Evolutionary conservation across 1,140 invertebrate genomes (phyloP).

Genomic region (Melanaphis sacchari): DNA sequence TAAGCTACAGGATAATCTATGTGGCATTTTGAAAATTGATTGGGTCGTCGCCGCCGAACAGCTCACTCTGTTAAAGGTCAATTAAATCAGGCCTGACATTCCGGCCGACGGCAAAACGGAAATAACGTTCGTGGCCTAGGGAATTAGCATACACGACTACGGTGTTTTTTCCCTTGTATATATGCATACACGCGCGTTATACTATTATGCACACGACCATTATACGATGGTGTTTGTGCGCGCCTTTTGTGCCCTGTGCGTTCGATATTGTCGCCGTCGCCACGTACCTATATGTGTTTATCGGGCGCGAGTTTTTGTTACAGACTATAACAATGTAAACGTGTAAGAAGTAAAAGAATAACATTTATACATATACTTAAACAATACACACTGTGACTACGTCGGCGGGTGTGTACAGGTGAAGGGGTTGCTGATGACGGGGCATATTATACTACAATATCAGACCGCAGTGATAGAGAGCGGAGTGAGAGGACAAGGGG

Average conservation of each 20-base stretch:
- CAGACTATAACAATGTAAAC: background rate
- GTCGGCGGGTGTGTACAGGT: background rate
- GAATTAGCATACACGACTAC: slow-evolving; percentile 47
- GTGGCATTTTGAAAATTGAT: slow-evolving; percentile 50
- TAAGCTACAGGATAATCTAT: background rate
- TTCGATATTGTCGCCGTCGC: background rate
- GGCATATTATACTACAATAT: background rate
- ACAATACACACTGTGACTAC: background rate
- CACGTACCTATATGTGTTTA: background rate
- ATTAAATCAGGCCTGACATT: slow-evolving; percentile 39
- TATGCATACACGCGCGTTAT: background rate
- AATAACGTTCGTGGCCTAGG: slow-evolving; percentile 30
- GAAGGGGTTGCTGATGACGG: slow-evolving; percentile 31
- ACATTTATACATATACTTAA: slow-evolving; percentile 8
- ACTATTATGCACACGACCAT: slow-evolving; percentile 12
- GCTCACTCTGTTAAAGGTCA: slow-evolving; percentile 4
- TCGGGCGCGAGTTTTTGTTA: background rate
- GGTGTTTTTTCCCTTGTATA: background rate
- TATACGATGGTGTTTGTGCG: background rate
- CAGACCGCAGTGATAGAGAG: background rate
- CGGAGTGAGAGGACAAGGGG: background rate
- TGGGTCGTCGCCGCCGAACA: background rate
- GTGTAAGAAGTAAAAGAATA: background rate
- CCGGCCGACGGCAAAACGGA: background rate
- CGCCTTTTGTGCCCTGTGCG: background rate